Evolutionary conservation across 2,888 invertebrate genomes (phyloP).

Genomic region (Calameuta idolon): DNA sequence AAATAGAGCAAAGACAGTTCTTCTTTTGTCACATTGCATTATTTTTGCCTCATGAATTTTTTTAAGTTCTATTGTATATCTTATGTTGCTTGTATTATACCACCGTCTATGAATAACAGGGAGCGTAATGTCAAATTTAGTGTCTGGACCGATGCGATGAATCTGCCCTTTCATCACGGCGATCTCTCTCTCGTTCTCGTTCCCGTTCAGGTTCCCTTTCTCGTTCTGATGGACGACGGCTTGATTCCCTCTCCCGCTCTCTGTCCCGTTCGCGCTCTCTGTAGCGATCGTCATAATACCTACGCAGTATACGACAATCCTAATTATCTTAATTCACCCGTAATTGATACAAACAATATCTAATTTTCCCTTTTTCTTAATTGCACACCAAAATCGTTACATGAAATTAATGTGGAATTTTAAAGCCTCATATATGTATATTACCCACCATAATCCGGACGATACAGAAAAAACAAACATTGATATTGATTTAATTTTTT

Average conservation of each 20-base stretch:
- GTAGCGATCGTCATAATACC: slow-evolving; percentile 91
- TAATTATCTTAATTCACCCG: slow-evolving; percentile 34
- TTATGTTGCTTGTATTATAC: neutral
- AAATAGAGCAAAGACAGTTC: slow-evolving; percentile 14
- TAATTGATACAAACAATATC: slow-evolving; percentile 11
- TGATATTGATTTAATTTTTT: too few species aligned
- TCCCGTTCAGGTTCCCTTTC: slow-evolving; percentile 75
- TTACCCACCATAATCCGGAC: too few species aligned
- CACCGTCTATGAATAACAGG: neutral
- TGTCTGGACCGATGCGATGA: slow-evolving; percentile 77
- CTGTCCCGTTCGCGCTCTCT: slow-evolving; percentile 76
- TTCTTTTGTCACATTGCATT: neutral
- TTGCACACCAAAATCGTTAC: slow-evolving; percentile 21
- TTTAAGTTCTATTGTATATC: too few species aligned
- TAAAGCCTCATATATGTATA: too few species aligned
- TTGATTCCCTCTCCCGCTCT: slow-evolving; percentile 72
- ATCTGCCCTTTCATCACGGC: slow-evolving; percentile 73
- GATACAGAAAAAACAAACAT: too few species aligned
- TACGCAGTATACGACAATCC: slow-evolving; percentile 63
- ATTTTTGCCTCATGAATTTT: too few species aligned
- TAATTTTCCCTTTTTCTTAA: slow-evolving; percentile 9
- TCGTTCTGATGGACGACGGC: slow-evolving; percentile 70
- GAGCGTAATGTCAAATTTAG: slow-evolving; percentile 57
- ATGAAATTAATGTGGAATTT: neutral
- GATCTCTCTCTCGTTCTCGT: slow-evolving; percentile 75